These are phyloP conservation scores for Myodes glareolus DNA, from an alignment of 2,113 vertebrate genomes.

Conservation along the genomic window DNA sequence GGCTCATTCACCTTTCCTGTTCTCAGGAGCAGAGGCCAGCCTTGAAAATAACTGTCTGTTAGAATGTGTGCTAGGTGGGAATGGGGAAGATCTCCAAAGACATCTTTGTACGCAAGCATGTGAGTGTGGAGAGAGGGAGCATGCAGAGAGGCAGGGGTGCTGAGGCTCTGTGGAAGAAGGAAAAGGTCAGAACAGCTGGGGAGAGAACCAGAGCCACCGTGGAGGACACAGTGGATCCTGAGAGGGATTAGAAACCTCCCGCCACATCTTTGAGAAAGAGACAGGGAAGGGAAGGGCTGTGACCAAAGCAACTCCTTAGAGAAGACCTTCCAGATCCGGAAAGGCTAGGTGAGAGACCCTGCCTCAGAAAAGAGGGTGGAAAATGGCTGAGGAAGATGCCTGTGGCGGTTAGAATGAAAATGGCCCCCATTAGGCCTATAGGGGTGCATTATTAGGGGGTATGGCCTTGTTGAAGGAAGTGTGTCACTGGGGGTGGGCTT, in stretches of 20 bases:
- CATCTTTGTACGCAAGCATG: too few relatives aligned
- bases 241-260: not conserved
- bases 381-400: not conserved
- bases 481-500: not conserved
- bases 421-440: not conserved
- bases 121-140: too few relatives aligned
- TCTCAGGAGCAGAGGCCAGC: rapidly evolving
- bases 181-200: not conserved
- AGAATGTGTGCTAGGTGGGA: rapidly evolving
- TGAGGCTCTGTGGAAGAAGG: rapidly evolving
- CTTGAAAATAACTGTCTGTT: rapidly evolving
- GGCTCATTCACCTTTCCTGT: not conserved
- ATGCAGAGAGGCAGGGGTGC: not conserved
- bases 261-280: not conserved
- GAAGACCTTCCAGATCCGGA: not conserved
- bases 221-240: rapidly evolving
- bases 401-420: not conserved
- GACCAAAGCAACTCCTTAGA: not conserved
- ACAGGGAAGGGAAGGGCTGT: too few relatives aligned
- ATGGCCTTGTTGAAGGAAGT: not conserved
- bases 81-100: not conserved
- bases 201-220: rapidly evolving
- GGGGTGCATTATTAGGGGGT: not conserved
- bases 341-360: not conserved
- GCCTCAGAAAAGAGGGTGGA: not conserved